phyloP scores from a whole-genome alignment of 2,797 vertebrate species.

The Sitta carolinensis region DNA sequence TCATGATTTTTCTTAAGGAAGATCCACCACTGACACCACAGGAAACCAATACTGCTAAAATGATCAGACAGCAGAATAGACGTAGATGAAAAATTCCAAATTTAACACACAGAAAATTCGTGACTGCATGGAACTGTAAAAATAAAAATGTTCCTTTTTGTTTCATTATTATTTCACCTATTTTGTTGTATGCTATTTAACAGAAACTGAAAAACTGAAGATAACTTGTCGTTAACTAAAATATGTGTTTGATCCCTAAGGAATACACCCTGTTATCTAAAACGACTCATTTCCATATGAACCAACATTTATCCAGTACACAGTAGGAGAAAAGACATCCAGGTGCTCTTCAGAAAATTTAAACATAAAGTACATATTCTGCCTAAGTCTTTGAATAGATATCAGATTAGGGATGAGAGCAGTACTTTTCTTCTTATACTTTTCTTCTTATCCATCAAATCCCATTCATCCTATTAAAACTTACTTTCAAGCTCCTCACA shows the following conservation, averaged over 20 bases:
- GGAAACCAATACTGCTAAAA: neutral
- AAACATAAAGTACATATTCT: neutral
- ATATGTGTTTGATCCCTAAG: neutral
- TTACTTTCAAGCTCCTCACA: neutral
- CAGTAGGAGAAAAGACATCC: neutral
- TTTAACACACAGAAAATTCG: neutral
- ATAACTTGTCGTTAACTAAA: neutral
- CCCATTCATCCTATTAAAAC: neutral
- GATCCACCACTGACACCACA: neutral
- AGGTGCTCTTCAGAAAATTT: neutral
- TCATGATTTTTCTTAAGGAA: neutral
- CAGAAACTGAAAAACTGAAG: neutral
- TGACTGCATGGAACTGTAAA: neutral
- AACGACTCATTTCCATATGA: neutral
- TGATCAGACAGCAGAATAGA: neutral
- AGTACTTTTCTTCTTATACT: neutral
- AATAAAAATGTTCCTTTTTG: neutral
- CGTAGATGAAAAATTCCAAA: neutral
- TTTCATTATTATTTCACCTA: neutral
- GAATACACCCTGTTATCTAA: neutral
- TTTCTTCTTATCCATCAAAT: neutral
- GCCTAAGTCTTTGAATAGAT: neutral
- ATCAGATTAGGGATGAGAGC: neutral
- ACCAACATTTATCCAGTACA: neutral
- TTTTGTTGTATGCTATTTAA: neutral